Percentiles rank a stretch among this genome's conserved stretches.
Conservation (phyloP, 1,140 invertebrate species). For the Hesperophylax magnus region DNA sequence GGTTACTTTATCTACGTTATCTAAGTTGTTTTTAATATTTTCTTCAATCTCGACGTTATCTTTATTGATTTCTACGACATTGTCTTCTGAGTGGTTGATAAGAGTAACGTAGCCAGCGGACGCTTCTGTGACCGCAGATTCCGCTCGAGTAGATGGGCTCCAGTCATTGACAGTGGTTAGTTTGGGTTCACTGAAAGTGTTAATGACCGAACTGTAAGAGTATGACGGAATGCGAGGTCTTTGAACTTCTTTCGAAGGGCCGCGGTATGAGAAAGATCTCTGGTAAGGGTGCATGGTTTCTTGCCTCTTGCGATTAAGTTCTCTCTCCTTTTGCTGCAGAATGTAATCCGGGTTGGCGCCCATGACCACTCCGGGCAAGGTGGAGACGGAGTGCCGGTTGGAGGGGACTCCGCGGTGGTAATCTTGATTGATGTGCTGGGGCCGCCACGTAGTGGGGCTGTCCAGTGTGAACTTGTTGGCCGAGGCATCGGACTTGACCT, state of each 20-base stretch:
- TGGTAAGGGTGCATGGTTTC: slow-evolving; percentile 54
- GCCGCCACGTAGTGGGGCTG: slow-evolving; percentile 54
- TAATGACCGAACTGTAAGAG: slow-evolving; percentile 56
- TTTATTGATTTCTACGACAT: slow-evolving; percentile 34
- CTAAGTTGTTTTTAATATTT: slow-evolving; percentile 34
- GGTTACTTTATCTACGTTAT: slow-evolving; percentile 28
- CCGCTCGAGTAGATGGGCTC: slow-evolving; percentile 46
- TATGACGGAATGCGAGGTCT: slow-evolving; percentile 46
- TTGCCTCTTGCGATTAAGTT: slow-evolving; percentile 44
- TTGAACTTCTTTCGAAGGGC: slow-evolving; percentile 43
- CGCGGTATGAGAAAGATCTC: slow-evolving; percentile 47
- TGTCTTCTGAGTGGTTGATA: slow-evolving; percentile 49
- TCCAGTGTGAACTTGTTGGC: slow-evolving; percentile 42
- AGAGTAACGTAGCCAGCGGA: slow-evolving; percentile 53
- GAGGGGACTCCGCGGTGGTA: slow-evolving; percentile 53
- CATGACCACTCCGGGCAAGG: slow-evolving; percentile 43
- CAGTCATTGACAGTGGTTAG: slow-evolving; percentile 48
- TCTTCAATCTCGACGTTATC: slow-evolving; percentile 9
- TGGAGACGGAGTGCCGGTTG: slow-evolving; percentile 52
- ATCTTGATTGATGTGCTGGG: slow-evolving; percentile 44
- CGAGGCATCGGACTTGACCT: slow-evolving; percentile 35
- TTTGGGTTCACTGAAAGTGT: slow-evolving; percentile 48
- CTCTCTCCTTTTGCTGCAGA: slow-evolving; percentile 54
- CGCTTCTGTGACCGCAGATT: slow-evolving; percentile 52
- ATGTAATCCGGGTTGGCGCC: slow-evolving; percentile 56